phyloP scores from a whole-genome alignment of 2,113 vertebrate genomes.

The Oreamnos americanus region DNA sequence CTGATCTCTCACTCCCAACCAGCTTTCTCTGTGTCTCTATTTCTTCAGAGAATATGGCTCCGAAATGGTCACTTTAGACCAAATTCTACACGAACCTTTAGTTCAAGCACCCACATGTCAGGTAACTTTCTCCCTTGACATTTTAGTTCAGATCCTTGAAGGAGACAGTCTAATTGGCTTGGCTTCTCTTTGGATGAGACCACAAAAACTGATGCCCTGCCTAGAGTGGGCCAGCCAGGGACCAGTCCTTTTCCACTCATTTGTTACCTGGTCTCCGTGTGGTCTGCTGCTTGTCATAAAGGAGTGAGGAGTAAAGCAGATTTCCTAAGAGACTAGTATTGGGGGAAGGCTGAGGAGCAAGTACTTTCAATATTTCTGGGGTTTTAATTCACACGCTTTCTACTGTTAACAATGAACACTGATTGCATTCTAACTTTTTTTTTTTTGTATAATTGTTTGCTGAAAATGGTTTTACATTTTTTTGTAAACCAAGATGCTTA shows the following conservation, averaged over 20 bases:
- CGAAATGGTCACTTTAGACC: not conserved
- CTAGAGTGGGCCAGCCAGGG: no score
- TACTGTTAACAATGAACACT: not conserved
- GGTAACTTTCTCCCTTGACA: not conserved
- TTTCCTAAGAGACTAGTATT: not conserved
- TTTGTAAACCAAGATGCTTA: not conserved
- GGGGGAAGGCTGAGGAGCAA: not conserved
- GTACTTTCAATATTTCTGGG: not conserved
- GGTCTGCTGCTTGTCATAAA: not conserved
- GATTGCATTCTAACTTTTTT: not conserved
- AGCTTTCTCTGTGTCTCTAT: not conserved
- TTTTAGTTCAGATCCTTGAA: not conserved
- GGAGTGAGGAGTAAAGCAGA: not conserved
- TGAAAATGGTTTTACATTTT: not conserved
- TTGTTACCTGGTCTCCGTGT: not conserved
- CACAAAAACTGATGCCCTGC: not conserved
- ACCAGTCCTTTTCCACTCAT: not conserved
- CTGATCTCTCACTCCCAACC: not conserved
- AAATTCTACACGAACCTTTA: not conserved
- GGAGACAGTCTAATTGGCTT: not conserved
- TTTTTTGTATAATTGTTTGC: not conserved
- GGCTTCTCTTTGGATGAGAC: not conserved
- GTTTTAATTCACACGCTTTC: not conserved
- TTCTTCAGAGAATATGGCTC: not conserved
- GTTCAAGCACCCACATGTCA: not conserved